Evolutionary conservation across 2,888 invertebrate genomes (phyloP).

Genomic region (Ormyrus pomaceus): DNA sequence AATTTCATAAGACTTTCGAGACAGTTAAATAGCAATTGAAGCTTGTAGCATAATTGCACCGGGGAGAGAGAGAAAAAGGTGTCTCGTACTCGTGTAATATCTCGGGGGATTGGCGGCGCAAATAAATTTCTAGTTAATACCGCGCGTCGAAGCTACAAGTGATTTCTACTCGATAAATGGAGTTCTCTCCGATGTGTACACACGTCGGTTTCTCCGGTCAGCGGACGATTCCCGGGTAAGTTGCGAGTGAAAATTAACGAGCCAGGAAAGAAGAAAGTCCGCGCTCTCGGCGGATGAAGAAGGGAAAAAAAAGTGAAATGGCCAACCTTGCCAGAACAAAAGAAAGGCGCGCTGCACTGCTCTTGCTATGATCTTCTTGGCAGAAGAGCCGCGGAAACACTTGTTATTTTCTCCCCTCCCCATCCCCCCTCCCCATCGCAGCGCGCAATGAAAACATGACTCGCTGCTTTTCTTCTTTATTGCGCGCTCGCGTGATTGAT

Average conservation of each 20-base stretch:
- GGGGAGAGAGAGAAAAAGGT: too few species aligned
- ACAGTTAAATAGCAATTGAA: too few species aligned
- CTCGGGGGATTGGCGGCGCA: neutral
- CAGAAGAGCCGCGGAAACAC: slow-evolving; percentile 30
- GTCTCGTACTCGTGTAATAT: too few species aligned
- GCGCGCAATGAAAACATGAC: slow-evolving; percentile 47
- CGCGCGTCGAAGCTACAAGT: slow-evolving; percentile 10
- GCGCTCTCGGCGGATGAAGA: neutral
- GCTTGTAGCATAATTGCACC: too few species aligned
- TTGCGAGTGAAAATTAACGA: slow-evolving; percentile 41
- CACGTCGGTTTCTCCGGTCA: slow-evolving; percentile 1
- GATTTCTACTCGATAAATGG: slow-evolving; percentile 38
- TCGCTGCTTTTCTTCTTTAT: slow-evolving; percentile 36
- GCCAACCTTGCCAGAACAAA: slow-evolving; percentile 27
- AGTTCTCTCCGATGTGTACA: neutral
- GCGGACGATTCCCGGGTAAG: neutral
- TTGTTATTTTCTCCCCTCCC: slow-evolving; percentile 27
- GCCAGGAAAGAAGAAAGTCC: slow-evolving; percentile 38
- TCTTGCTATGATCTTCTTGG: neutral
- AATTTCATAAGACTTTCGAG: too few species aligned
- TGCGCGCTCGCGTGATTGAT: slow-evolving; percentile 29
- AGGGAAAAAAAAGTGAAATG: slow-evolving; percentile 24
- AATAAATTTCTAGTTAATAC: slow-evolving; percentile 37
- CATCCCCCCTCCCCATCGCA: too few species aligned
- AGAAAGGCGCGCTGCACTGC: neutral